Evolutionary conservation across 2,797 vertebrate genomes (phyloP).

Genomic region (Picus viridis): DNA sequence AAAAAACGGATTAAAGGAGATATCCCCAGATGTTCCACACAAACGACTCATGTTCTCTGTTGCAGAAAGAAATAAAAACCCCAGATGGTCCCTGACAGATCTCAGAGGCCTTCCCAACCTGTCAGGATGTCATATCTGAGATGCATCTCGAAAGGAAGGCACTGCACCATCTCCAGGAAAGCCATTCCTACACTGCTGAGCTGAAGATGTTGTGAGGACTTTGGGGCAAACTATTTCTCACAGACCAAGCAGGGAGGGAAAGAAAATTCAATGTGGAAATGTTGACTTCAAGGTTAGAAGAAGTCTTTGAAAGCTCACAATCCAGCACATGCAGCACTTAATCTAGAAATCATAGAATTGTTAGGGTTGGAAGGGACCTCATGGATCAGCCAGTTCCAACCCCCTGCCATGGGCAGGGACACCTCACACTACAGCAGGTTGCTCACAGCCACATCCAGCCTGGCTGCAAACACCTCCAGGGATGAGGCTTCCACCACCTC

Average conservation of each 20-base stretch:
- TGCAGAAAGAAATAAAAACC: background rate
- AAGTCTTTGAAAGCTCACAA: background rate
- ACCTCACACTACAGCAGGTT: too few relatives aligned
- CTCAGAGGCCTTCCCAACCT: background rate
- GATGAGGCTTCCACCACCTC: too few relatives aligned
- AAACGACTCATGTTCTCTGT: background rate
- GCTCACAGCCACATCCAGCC: too few relatives aligned
- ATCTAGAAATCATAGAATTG: background rate
- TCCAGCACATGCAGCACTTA: background rate
- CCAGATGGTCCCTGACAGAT: background rate
- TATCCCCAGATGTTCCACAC: constrained; percentile 42
- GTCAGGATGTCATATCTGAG: background rate
- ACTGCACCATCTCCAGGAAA: background rate
- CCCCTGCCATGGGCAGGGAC: too few relatives aligned
- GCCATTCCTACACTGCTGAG: background rate
- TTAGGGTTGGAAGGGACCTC: too few relatives aligned
- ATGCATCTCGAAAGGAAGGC: background rate
- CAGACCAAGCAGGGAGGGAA: background rate
- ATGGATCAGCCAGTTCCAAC: too few relatives aligned
- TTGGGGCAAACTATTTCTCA: background rate
- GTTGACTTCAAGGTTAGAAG: background rate
- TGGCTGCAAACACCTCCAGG: too few relatives aligned
- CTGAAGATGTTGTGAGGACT: background rate
- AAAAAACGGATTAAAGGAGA: constrained; percentile 10
- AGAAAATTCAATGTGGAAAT: background rate